Evolutionary conservation across 2,113 vertebrate genomes (phyloP), one percentile per base, ranked within the genome.

Genomic region (Dendrocopos noguchii): DNA sequence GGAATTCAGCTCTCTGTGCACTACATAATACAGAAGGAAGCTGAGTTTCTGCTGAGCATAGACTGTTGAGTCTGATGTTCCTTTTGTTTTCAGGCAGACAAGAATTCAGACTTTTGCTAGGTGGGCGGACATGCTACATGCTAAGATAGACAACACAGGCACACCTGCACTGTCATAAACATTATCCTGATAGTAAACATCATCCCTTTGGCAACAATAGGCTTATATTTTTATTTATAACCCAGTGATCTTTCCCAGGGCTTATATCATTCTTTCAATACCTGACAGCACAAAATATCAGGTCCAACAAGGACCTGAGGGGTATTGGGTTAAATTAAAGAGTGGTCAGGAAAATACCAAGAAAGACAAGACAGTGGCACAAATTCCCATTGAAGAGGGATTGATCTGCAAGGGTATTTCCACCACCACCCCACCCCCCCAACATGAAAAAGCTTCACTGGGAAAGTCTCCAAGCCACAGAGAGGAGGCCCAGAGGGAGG

Each of bases 391-490:
- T 79, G 70, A 87, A 87, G 77, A 21, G 50, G 44, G 39, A 82
- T 81, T 3, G 9, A 31, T 66, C 70, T 65, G 34, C 24, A 7
- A 88, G 19, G 46, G 47, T 22, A 39, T 39, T 28, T 63, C 70
- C 90, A 87, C 74, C 87, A 70, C 46, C 75, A 39, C 39, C 53
- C 42, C n/a, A n/a, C n/a, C n/a, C n/a, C n/a, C n/a, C n/a, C n/a
- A n/a, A n/a, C n/a, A 64, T 67, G 94, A 94, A 94, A 96, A 57
- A 6, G 4, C 33, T 82, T 96, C 79, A 77, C 88, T 95, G 84
- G 82, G 89, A 92, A 96, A 92, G 68, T 53, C 93, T 91, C 91
- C 79, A 96, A 92, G 65, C 57, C 72, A 57, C 89, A 87, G 20
- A 50, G 20, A 15, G 92, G 81, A 95, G 84, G 89, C 84, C 56